Evolutionary conservation across 2,113 vertebrate species (phyloP).

Genomic region (Steatornis caripensis): DNA sequence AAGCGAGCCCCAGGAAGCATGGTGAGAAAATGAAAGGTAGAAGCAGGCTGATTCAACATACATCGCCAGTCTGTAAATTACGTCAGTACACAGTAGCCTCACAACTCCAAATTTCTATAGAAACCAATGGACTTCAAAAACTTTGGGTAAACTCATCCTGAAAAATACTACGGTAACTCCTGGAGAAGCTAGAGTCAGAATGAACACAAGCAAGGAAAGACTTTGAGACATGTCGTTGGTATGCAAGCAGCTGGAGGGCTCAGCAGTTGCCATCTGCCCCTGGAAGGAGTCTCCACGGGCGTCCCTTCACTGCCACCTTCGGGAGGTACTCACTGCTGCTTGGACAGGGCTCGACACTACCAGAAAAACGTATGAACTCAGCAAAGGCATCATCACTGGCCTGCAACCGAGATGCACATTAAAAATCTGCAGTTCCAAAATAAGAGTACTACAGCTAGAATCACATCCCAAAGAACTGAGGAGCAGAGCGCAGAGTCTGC

Average conservation of each 20-base stretch:
- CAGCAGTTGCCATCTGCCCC: background rate
- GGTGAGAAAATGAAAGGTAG: background rate
- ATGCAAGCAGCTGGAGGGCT: constrained; percentile 24
- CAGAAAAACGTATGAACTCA: background rate
- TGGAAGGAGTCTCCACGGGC: background rate
- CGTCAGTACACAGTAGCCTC: background rate
- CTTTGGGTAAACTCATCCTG: background rate
- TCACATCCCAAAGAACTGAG: background rate
- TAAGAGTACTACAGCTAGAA: background rate
- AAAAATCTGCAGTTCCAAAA: background rate
- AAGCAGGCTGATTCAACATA: background rate
- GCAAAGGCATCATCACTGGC: background rate
- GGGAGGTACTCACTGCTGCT: constrained; percentile 15
- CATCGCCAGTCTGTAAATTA: background rate
- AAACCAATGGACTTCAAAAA: background rate
- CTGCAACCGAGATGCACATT: background rate
- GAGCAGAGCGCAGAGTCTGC: background rate
- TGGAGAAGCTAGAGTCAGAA: background rate
- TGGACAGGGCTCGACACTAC: background rate
- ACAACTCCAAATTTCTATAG: background rate
- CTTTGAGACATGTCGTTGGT: background rate
- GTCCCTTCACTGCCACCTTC: constrained; percentile 71
- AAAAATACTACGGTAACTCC: constrained; percentile 12
- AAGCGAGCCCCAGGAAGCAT: background rate
- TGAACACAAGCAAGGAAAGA: constrained; percentile 31